Conservation (phyloP, 35 echinoderm and acorn worm genomes). For the Ophiothrix spiculata region DNA sequence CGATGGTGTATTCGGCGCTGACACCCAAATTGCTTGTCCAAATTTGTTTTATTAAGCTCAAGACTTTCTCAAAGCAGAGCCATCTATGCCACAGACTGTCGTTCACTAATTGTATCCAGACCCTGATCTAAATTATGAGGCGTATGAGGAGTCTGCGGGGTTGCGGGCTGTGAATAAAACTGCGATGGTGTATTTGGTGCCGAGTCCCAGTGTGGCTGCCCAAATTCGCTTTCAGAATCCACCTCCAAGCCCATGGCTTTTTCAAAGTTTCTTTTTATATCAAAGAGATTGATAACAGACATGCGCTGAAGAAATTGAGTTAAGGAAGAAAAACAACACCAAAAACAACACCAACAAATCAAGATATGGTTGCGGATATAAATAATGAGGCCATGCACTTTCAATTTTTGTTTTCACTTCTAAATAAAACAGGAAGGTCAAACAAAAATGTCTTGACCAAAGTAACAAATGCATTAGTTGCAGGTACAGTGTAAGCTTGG, state of each 20-base stretch:
- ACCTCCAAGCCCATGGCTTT: background rate
- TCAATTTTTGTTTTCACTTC: background rate
- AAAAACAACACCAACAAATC: no score
- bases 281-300: slow-evolving; percentile 89
- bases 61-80: no score
- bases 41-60: no score
- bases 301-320: slow-evolving; percentile 40
- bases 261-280: slow-evolving; percentile 65
- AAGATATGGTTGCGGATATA: background rate
- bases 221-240: background rate
- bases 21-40: no score
- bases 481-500: background rate
- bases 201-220: background rate
- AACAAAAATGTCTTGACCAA: background rate
- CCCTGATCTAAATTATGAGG: background rate
- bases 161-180: background rate
- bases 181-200: slow-evolving; percentile 1
- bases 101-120: background rate
- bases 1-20: background rate
- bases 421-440: background rate
- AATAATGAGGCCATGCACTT: background rate
- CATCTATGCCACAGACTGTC: background rate
- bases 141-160: background rate
- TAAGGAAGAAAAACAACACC: slow-evolving; percentile 50
- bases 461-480: background rate